Conservation (phyloP, 1,140 invertebrate species). For the Diachasmimorpha longicaudata region DNA sequence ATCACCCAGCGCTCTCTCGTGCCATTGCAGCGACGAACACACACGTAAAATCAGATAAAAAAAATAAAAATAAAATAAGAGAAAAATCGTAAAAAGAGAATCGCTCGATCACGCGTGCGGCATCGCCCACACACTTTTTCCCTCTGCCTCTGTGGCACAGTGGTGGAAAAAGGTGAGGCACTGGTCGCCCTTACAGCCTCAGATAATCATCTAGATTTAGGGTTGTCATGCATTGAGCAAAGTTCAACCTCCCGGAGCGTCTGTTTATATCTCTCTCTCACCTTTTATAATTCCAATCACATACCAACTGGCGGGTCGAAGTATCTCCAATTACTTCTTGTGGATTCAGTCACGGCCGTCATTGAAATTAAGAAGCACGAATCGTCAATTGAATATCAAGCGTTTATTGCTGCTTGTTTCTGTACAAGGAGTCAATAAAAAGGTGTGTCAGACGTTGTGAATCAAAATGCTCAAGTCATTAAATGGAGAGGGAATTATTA, state of each 20-base stretch:
- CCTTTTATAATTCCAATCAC: neutral
- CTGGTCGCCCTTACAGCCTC: neutral
- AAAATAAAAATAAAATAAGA: neutral
- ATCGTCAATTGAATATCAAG: slow-evolving; percentile 13
- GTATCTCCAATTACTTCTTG: slow-evolving; percentile 13
- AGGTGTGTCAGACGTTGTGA: neutral
- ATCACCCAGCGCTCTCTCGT: neutral
- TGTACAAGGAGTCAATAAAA: neutral
- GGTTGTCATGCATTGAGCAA: slow-evolving; percentile 11
- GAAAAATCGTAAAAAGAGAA: neutral
- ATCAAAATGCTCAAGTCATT: no score
- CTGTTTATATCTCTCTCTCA: neutral
- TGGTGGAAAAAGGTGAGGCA: slow-evolving; percentile 6
- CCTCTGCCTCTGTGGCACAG: neutral
- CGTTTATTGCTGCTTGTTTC: neutral
- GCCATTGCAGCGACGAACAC: neutral
- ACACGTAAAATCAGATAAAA: neutral
- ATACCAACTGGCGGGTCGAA: neutral
- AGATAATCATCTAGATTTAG: slow-evolving; percentile 20
- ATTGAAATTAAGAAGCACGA: slow-evolving; percentile 10
- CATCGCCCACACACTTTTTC: slow-evolving; percentile 5
- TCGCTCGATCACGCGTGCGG: neutral
- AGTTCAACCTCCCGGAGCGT: slow-evolving; percentile 3
- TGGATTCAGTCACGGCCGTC: neutral
- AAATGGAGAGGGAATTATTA: no score